Evolutionary conservation across 2,888 invertebrate genomes (phyloP).

Genomic region (Drosophila robusta): DNA sequence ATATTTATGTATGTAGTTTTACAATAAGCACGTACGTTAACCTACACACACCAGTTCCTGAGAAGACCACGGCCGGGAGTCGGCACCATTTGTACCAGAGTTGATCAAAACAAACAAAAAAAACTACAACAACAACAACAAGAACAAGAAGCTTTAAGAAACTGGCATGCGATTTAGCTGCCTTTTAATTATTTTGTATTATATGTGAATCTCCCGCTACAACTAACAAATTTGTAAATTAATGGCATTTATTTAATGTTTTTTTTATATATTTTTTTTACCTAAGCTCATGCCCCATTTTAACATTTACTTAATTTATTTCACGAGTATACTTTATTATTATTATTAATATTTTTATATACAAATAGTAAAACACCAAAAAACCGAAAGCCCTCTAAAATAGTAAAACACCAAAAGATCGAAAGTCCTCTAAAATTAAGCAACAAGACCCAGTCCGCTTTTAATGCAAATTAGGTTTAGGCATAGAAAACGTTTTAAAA

Average conservation of each 20-base stretch:
- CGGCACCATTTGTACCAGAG: conserved; percentile 40
- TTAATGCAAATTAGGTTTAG: conserved; percentile 62
- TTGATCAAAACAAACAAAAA: conserved; percentile 17
- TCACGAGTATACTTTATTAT: conserved; percentile 38
- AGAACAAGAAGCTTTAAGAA: conserved; percentile 64
- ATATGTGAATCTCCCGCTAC: conserved; percentile 53
- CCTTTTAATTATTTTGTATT: conserved; percentile 56
- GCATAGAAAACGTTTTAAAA: conserved; percentile 38
- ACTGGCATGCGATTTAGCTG: conserved; percentile 38
- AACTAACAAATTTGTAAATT: conserved; percentile 44
- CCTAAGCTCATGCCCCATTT: conserved; percentile 45
- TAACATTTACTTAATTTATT: conserved; percentile 61
- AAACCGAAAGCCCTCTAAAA: conserved; percentile 3
- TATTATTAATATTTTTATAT: conserved; percentile 9
- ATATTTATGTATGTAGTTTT: conserved; percentile 36
- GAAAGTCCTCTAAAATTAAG: conserved; percentile 22
- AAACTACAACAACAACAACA: conserved; percentile 26
- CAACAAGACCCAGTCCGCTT: conserved; percentile 53
- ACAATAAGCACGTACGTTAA: conserved; percentile 49
- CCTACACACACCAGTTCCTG: conserved; percentile 69
- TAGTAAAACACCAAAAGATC: too few species aligned
- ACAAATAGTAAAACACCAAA: conserved; percentile 58
- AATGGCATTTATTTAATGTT: conserved; percentile 58
- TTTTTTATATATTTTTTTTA: conserved; percentile 16
- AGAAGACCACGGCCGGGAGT: conserved; percentile 42